Base-by-base conservation (phyloP, 2,113 vertebrate species). In the Pyrgilauda ruficollis region DNA sequence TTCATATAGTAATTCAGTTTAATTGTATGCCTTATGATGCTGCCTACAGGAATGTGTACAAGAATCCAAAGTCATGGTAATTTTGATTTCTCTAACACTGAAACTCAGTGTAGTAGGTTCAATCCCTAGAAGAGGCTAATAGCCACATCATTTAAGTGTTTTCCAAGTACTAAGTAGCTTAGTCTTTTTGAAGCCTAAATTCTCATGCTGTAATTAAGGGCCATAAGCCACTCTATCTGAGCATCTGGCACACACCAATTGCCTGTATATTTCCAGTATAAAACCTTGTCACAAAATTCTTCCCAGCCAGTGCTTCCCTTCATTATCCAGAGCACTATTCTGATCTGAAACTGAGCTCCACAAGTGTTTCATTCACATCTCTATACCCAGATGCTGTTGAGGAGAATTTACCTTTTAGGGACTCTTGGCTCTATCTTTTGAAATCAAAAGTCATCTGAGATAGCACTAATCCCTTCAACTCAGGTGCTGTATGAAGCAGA, bases 1-100 rank as follows among this genome's bases (percentile, higher is more conserved):
- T 98, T 97, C 96, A 97, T 96, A 91, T 84, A 90, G 87, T 96
- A 97, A 98, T 97, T 95, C 96, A 97, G 97, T 97, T 97, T 97
- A 97, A 74, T 76, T 72, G 91, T 95, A 97, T 94, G 95, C 85
- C 89, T 92, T 94, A 91, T 15, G 68, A 97, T 97, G 95, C 91
- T 97, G 80, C 91, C 69, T 95, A 95, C 96, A 96, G 95, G 91
- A 86, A 87, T 96, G 82, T 84, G 73, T 97, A 95, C 90, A 96
- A 97, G 96, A 98, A 97, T 94, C 84, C 80, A 92, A 97, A 97
- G 96, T 97, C 95, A 93, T 67, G 93, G 93, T 87, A 94, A 95
- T 95, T 91, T 81, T 90, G 37, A 86, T 80, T 96, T 92, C 81
- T 97, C 49, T 81, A 70, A n/a, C 39, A 47, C 31, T 3, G 4